phyloP scores from a whole-genome alignment of 2,888 invertebrate genomes.

The Ametastegia equiseti region DNA sequence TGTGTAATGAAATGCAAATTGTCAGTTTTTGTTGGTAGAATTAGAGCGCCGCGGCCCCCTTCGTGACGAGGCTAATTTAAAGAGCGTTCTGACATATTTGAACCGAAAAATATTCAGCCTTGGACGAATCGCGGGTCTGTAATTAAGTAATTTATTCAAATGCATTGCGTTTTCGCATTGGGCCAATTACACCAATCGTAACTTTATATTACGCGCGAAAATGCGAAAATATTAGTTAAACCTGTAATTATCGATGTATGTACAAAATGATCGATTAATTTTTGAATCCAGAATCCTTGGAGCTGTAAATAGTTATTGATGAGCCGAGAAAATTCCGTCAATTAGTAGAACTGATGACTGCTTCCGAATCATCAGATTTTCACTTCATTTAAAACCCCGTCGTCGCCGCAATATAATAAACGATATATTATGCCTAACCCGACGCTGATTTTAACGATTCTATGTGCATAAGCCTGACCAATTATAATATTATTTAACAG shows the following conservation, averaged over 20 bases:
- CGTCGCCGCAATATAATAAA: conserved; percentile 2
- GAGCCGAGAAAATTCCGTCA: too few species aligned
- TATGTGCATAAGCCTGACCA: conserved; percentile 28
- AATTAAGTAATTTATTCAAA: neutral
- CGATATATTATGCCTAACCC: conserved; percentile 16
- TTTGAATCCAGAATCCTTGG: too few species aligned
- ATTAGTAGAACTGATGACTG: too few species aligned
- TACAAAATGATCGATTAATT: too few species aligned
- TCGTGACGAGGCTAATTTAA: conserved; percentile 20
- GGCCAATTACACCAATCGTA: neutral
- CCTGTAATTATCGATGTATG: too few species aligned
- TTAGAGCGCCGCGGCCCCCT: conserved; percentile 5
- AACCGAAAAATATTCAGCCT: conserved; percentile 6
- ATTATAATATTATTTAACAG: conserved; percentile 47
- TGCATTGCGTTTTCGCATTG: neutral
- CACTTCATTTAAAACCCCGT: neutral
- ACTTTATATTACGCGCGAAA: too few species aligned
- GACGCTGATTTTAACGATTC: conserved; percentile 29
- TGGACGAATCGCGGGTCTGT: neutral
- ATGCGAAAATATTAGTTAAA: too few species aligned
- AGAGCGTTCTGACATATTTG: neutral
- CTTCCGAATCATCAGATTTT: too few species aligned
- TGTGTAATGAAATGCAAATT: conserved; percentile 41
- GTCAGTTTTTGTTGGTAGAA: conserved; percentile 25
- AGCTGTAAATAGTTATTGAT: too few species aligned